phyloP scores from a whole-genome alignment of 2,797 vertebrate genomes.

The Crax fasciolata region DNA sequence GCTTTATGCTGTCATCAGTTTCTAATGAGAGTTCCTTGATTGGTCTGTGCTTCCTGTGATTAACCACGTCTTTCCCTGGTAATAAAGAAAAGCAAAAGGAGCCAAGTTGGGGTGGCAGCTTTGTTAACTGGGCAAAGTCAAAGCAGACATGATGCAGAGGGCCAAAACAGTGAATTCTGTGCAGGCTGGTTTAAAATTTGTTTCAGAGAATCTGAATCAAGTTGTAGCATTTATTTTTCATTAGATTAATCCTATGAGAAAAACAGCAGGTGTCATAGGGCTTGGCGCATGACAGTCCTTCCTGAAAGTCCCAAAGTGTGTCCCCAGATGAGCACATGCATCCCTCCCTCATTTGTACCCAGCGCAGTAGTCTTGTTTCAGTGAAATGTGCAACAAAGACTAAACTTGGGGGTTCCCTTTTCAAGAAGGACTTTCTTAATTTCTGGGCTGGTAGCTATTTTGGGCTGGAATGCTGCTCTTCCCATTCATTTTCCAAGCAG shows the following conservation, averaged over 20 bases:
- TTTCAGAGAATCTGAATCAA: not conserved
- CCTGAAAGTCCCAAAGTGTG: rapidly evolving
- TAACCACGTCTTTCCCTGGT: not conserved
- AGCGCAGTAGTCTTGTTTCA: not conserved
- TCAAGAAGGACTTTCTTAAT: not conserved
- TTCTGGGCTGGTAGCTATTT: rapidly evolving
- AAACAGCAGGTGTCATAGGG: not conserved
- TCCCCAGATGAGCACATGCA: not conserved
- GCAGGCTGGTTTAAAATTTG: not conserved
- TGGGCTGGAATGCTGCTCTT: not conserved
- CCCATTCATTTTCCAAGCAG: not conserved
- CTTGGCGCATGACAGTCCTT: not conserved
- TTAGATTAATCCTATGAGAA: not conserved
- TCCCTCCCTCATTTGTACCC: not conserved
- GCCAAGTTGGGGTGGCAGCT: not conserved
- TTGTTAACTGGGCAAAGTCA: not conserved
- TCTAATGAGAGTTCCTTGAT: not conserved
- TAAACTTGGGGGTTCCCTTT: not conserved
- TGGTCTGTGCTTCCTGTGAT: not conserved
- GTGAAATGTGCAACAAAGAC: rapidly evolving
- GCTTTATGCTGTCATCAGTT: not conserved
- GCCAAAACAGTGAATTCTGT: not conserved
- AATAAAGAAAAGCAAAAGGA: not conserved
- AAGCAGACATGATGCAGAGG: rapidly evolving
- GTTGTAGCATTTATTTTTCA: not conserved